A percentile compares a stretch with the other conserved stretches of the same genome.
Conservation (phyloP, 1,140 invertebrate genomes). For the Musca domestica region DNA sequence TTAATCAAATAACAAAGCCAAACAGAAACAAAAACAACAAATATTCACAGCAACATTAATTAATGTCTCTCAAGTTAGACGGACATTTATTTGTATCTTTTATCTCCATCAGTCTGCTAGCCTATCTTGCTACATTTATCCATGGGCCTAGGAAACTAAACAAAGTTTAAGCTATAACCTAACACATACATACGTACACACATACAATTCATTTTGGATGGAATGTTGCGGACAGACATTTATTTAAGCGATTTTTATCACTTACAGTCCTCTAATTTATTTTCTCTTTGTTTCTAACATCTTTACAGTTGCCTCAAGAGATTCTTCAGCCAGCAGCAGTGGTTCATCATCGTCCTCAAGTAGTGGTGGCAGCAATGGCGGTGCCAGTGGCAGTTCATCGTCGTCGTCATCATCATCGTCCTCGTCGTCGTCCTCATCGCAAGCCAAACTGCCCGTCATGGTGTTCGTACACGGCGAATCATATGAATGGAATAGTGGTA, state of each 20-base stretch:
- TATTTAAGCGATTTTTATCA: too few relatives aligned
- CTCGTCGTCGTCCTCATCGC: not conserved
- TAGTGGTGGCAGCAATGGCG: constrained; percentile 19
- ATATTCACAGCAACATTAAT: not conserved
- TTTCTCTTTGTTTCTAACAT: constrained; percentile 45
- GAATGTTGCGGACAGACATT: too few relatives aligned
- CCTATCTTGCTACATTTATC: not conserved
- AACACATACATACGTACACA: too few relatives aligned
- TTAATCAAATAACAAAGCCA: constrained; percentile 15
- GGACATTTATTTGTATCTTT: too few relatives aligned
- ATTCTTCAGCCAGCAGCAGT: constrained; percentile 51
- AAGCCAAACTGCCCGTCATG: constrained; percentile 77
- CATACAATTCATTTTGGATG: too few relatives aligned
- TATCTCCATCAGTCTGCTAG: too few relatives aligned
- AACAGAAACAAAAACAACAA: not conserved
- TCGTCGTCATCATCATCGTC: constrained; percentile 25
- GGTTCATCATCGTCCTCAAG: constrained; percentile 32
- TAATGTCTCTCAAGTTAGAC: not conserved
- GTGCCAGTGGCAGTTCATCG: constrained; percentile 4
- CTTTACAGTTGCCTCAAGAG: constrained; percentile 68
- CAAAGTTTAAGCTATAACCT: not conserved
- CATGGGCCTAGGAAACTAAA: not conserved
- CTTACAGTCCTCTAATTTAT: not conserved
- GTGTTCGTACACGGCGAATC: constrained; percentile 96
- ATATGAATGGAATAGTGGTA: constrained; percentile 94